phyloP scores from a whole-genome alignment of 92 coral and sea anemone species.

The Porites cylindrica region DNA sequence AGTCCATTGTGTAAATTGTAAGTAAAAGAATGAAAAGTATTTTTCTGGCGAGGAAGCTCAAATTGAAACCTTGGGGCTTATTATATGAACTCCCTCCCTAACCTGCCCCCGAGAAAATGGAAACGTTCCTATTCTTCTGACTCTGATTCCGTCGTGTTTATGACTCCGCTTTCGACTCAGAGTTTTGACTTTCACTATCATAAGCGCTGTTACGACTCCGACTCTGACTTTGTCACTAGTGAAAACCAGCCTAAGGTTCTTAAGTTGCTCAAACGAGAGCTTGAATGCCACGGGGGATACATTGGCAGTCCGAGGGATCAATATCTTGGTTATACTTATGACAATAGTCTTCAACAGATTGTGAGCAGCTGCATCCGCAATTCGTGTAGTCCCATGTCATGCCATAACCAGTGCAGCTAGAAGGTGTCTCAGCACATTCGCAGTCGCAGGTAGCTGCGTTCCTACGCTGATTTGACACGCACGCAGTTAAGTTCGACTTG shows the following conservation, averaged over 20 bases:
- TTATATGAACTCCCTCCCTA: too few relatives aligned
- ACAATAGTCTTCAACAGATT: conserved; percentile 18
- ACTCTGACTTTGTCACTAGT: too few relatives aligned
- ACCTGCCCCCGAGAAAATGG: too few relatives aligned
- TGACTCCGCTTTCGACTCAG: too few relatives aligned
- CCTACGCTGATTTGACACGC: conserved; percentile 21
- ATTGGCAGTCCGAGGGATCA: conserved; percentile 26
- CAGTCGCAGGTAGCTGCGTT: conserved; percentile 30
- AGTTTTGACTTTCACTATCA: too few relatives aligned
- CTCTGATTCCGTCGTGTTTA: too few relatives aligned
- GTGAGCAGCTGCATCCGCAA: conserved; percentile 55
- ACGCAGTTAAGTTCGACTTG: not conserved
- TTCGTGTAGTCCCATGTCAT: conserved; percentile 42
- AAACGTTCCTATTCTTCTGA: too few relatives aligned
- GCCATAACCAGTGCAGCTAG: not conserved
- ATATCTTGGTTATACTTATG: not conserved
- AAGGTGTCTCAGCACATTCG: conserved; percentile 13
- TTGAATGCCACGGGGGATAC: not conserved
- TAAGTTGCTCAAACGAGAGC: not conserved
- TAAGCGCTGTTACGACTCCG: too few relatives aligned
- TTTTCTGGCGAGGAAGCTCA: too few relatives aligned
- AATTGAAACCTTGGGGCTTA: too few relatives aligned
- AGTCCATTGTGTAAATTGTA: too few relatives aligned
- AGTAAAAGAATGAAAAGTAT: too few relatives aligned
- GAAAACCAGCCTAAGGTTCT: not conserved